Percentiles rank a stretch among this genome's conserved stretches.
Conservation (phyloP, 2,113 vertebrate genomes). For the Tamias sibiricus region DNA sequence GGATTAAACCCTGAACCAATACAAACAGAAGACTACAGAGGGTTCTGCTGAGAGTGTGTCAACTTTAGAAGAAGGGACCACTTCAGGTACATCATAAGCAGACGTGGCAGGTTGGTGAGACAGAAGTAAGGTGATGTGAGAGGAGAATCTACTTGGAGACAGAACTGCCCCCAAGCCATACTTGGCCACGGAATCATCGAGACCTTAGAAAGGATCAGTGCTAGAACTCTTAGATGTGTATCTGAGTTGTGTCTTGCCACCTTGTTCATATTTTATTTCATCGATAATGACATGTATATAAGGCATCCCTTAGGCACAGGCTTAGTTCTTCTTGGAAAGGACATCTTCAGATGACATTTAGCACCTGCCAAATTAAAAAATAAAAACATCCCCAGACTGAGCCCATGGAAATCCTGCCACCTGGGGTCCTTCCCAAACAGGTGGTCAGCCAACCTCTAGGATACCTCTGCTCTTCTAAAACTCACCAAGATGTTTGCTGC, state of each 20-base stretch:
- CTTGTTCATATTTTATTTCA: background rate
- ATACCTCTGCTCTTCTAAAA: background rate
- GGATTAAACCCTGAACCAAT: background rate
- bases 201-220: background rate
- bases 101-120: background rate
- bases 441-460: background rate
- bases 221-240: background rate
- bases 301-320: background rate
- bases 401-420: background rate
- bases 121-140: background rate
- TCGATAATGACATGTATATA: background rate
- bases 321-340: conserved; percentile 36
- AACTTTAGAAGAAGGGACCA: background rate
- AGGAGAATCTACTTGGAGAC: background rate
- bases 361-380: background rate
- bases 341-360: background rate
- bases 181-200: background rate
- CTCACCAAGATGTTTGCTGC: background rate
- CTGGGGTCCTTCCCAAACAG: background rate
- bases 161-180: background rate
- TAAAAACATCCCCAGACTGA: background rate
- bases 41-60: background rate
- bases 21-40: background rate
- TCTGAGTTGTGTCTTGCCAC: background rate
- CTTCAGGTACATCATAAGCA: background rate